Evolutionary conservation across 2,888 invertebrate genomes (phyloP).

Genomic region (Acronicta aceris): DNA sequence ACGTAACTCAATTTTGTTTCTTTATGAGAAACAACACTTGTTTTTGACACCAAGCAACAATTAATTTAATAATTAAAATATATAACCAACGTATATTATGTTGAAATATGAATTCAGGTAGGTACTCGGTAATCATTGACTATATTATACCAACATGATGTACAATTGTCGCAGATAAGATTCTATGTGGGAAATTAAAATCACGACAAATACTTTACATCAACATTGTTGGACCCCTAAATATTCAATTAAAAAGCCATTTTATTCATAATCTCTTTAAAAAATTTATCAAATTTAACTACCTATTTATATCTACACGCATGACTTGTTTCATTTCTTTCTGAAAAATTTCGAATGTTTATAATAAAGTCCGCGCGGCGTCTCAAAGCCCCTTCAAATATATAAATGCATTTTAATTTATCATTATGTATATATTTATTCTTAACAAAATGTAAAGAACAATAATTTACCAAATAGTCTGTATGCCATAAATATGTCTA

Average conservation of each 20-base stretch:
- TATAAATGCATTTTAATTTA: constrained; percentile 18
- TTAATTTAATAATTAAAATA: constrained; percentile 46
- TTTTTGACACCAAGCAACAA: constrained; percentile 47
- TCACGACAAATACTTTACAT: constrained; percentile 74
- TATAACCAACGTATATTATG: constrained; percentile 34
- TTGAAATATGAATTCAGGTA: constrained; percentile 27
- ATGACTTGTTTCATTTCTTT: constrained; percentile 76
- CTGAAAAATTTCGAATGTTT: constrained; percentile 77
- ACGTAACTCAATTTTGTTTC: constrained; percentile 47
- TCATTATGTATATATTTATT: not conserved
- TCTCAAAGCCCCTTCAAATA: constrained; percentile 64
- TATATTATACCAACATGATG: constrained; percentile 40
- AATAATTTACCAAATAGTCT: not conserved
- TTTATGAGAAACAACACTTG: constrained; percentile 31
- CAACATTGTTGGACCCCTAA: constrained; percentile 86
- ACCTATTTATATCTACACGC: constrained; percentile 83
- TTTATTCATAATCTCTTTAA: constrained; percentile 86
- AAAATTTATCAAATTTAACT: constrained; percentile 87
- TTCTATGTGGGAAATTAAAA: constrained; percentile 62
- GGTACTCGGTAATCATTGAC: constrained; percentile 25
- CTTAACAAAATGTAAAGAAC: constrained; percentile 3
- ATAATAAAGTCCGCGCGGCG: constrained; percentile 78
- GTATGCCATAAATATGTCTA: constrained; percentile 6
- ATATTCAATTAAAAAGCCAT: constrained; percentile 86
- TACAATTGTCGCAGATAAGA: constrained; percentile 54